Conservation (phyloP, 2,888 invertebrate genomes). For the Drosophila prostipennis region DNA sequence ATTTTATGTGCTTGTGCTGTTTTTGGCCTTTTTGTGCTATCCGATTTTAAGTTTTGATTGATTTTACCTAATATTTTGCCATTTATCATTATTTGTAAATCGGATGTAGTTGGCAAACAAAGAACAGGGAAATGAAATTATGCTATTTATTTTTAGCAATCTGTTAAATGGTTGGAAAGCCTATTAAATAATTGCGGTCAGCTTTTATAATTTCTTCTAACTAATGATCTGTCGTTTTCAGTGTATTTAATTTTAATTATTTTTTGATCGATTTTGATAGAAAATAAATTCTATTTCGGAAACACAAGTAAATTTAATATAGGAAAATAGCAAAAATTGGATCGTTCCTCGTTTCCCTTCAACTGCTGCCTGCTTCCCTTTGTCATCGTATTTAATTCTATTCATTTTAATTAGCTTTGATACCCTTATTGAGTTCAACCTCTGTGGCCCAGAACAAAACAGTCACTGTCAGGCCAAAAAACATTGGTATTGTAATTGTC, state of each 20-base stretch:
- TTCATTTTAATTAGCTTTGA: conserved; percentile 47
- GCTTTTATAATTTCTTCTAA: background rate
- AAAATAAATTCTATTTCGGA: background rate
- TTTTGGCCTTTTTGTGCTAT: conserved; percentile 18
- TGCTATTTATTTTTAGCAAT: background rate
- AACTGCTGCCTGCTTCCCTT: background rate
- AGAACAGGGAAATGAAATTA: background rate
- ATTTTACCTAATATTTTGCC: conserved; percentile 54
- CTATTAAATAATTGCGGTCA: background rate
- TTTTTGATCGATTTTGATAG: background rate
- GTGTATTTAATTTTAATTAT: background rate
- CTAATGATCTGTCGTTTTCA: background rate
- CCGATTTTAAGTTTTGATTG: conserved; percentile 61
- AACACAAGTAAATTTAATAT: too few relatives aligned
- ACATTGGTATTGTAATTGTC: conserved; percentile 60
- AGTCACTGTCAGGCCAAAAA: conserved; percentile 44
- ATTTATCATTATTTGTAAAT: conserved; percentile 52
- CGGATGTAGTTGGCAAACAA: conserved; percentile 7
- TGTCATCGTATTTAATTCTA: conserved; percentile 16
- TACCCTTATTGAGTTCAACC: conserved; percentile 35
- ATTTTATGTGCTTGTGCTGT: conserved; percentile 45
- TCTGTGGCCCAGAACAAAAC: background rate
- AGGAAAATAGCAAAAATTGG: too few relatives aligned
- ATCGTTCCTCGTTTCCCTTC: background rate
- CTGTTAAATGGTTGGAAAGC: background rate